Percentiles rank a stretch among this genome's conserved stretches.
These are phyloP conservation scores for Agriopis marginaria DNA, from an alignment of 2,888 invertebrate species.

Conservation along the genomic window DNA sequence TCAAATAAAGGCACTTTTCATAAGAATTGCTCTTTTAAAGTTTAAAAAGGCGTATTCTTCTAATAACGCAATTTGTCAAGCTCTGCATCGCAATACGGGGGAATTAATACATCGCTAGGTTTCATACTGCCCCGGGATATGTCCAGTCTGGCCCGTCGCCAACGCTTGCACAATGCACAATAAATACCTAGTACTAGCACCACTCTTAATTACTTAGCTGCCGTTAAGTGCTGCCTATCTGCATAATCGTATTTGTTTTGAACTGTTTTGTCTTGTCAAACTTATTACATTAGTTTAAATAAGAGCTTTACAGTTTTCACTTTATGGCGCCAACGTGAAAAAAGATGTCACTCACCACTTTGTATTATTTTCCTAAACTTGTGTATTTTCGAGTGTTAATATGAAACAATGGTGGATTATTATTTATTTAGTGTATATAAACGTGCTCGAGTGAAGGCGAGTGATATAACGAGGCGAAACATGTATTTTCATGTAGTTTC, in stretches of 20 bases:
- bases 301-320: no score
- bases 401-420: no score
- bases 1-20: no score
- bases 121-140: constrained; percentile 73
- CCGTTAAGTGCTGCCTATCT: constrained; percentile 61
- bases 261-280: neutral
- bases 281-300: no score
- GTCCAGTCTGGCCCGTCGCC: constrained; percentile 73
- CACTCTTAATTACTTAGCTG: constrained; percentile 80
- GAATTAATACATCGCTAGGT: constrained; percentile 75
- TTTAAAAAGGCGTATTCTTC: constrained; percentile 15
- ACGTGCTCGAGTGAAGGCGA: no score
- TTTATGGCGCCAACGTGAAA: no score
- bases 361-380: no score
- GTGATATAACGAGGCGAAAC: no score
- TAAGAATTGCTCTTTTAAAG: neutral
- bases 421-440: no score
- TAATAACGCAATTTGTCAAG: constrained; percentile 61
- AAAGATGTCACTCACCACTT: no score
- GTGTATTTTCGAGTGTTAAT: no score
- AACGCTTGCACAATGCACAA: constrained; percentile 78
- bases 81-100: constrained; percentile 65
- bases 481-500: no score
- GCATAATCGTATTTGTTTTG: constrained; percentile 34
- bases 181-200: constrained; percentile 77